Percentiles rank a stretch among this genome's conserved stretches.
Evolutionary conservation across 1,140 invertebrate species (phyloP).

Genomic region (Halictus rubicundus): DNA sequence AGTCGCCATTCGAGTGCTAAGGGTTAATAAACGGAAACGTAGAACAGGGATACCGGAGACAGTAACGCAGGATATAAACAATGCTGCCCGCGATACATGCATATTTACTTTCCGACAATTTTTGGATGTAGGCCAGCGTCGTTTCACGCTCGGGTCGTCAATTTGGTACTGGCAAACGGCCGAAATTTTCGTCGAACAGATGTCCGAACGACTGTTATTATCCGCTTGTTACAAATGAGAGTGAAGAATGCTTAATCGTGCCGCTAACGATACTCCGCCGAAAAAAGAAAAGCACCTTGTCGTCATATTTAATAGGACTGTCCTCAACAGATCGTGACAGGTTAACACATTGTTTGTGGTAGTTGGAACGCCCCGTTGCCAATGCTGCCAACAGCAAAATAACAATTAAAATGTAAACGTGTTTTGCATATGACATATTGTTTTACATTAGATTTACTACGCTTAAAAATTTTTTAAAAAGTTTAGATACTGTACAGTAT

Average conservation of each 20-base stretch:
- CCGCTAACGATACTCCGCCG: slow-evolving; percentile 1
- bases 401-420: no score
- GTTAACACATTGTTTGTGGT: background rate
- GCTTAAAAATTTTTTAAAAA: no score
- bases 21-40: slow-evolving; percentile 8
- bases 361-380: background rate
- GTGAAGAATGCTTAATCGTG: slow-evolving; percentile 40
- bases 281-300: slow-evolving; percentile 32
- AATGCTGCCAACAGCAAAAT: background rate
- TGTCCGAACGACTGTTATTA: slow-evolving; percentile 49
- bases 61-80: slow-evolving; percentile 47
- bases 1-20: no score
- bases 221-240: slow-evolving; percentile 47
- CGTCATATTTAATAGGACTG: slow-evolving; percentile 50
- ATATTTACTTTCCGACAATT: slow-evolving; percentile 64
- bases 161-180: slow-evolving; percentile 62
- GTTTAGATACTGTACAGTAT: no score
- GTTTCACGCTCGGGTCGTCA: slow-evolving; percentile 54
- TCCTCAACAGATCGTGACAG: background rate
- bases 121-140: slow-evolving; percentile 54
- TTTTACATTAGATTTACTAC: no score
- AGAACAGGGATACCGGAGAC: slow-evolving; percentile 14
- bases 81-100: slow-evolving; percentile 51
- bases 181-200: slow-evolving; percentile 63
- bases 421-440: no score